These are phyloP conservation scores for Nanorana parkeri DNA, from an alignment of 2,113 vertebrate genomes.

Conservation along the genomic window DNA sequence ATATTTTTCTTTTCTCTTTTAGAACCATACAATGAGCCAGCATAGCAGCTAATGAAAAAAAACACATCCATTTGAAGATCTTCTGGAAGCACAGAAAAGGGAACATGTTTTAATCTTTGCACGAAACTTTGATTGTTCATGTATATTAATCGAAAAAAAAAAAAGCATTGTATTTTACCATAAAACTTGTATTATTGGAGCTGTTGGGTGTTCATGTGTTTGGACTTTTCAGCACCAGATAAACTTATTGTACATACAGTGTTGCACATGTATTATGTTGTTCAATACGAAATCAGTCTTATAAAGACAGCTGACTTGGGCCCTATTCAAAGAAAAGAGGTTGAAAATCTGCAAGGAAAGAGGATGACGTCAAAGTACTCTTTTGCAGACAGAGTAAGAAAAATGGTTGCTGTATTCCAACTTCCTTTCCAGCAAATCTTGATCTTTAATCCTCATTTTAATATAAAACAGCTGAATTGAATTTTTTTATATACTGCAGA, in stretches of 20 bases:
- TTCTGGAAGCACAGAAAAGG: conserved; percentile 78
- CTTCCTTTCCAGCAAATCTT: conserved; percentile 73
- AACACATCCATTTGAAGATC: conserved; percentile 68
- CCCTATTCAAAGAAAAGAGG: conserved; percentile 78
- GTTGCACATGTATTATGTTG: conserved; percentile 95
- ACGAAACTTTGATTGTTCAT: conserved; percentile 90
- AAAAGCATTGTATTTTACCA: conserved; percentile 85
- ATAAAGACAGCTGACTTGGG: conserved; percentile 86
- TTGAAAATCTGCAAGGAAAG: conserved; percentile 63
- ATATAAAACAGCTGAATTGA: conserved; percentile 70
- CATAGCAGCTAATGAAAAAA: conserved; percentile 95
- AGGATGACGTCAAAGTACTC: conserved; percentile 64
- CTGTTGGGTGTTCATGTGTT: conserved; percentile 86
- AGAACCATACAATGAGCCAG: conserved; percentile 98
- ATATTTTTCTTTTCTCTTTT: conserved; percentile 70
- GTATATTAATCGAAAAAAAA: conserved; percentile 80
- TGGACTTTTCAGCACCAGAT: conserved; percentile 87
- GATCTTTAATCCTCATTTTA: conserved; percentile 77
- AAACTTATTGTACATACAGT: conserved; percentile 96
- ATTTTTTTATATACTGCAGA: conserved; percentile 71
- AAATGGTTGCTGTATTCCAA: conserved; percentile 69
- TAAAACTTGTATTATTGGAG: conserved; percentile 83
- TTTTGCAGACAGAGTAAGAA: conserved; percentile 69
- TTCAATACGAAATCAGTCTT: conserved; percentile 90
- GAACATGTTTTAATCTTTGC: conserved; percentile 89